phyloP scores from a whole-genome alignment of 2,888 invertebrate genomes.

The Stenolophus ochropezus region DNA sequence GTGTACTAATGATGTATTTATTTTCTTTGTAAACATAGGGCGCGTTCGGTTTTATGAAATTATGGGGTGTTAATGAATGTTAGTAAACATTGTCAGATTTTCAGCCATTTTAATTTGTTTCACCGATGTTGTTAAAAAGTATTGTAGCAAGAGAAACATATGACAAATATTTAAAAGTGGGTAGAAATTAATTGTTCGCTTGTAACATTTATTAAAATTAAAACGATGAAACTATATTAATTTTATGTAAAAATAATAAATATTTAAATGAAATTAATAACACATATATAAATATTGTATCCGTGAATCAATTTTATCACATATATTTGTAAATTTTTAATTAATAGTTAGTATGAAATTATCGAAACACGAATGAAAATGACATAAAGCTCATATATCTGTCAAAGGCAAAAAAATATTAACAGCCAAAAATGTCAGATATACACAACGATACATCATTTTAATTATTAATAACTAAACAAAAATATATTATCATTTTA shows the following conservation, averaged over 20 bases:
- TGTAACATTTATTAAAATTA: neutral
- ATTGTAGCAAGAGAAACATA: too few species aligned
- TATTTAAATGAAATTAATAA: neutral
- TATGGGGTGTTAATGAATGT: conserved; percentile 7
- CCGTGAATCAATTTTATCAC: neutral
- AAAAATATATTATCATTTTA: conserved; percentile 6
- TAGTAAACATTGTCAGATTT: neutral
- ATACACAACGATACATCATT: conserved; percentile 36
- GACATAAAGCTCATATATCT: conserved; percentile 35
- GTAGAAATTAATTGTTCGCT: too few species aligned
- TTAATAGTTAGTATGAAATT: conserved; percentile 16
- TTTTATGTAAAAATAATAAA: neutral
- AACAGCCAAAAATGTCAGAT: conserved; percentile 7
- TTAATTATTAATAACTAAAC: conserved; percentile 39
- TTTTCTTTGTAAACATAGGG: conserved; percentile 25
- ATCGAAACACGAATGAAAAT: conserved; percentile 12
- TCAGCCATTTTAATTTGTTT: neutral
- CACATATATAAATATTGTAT: neutral
- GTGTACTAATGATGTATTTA: conserved; percentile 14
- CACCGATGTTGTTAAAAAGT: neutral
- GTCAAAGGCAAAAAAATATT: conserved; percentile 14
- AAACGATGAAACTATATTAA: neutral
- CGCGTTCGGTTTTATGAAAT: neutral
- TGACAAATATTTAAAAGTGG: too few species aligned
- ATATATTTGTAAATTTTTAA: neutral